These are phyloP conservation scores for Dromaius novaehollandiae DNA, from an alignment of 2,113 vertebrate species.

Conservation along the genomic window DNA sequence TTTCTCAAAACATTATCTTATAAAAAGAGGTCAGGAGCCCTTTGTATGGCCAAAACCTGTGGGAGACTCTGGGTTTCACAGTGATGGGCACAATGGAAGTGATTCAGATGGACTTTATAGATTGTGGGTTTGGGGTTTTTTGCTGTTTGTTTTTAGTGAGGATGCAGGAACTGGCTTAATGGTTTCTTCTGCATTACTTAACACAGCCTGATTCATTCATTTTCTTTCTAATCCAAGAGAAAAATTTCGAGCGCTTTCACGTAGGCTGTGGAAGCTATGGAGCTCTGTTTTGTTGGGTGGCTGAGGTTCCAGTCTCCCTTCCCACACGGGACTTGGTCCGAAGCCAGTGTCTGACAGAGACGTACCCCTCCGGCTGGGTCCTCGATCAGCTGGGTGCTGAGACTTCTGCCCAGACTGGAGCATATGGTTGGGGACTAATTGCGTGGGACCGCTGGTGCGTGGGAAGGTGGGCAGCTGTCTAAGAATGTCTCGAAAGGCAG, in stretches of 20 bases:
- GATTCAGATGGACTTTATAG: not conserved
- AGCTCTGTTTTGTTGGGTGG: fast-evolving
- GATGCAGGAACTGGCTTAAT: fast-evolving
- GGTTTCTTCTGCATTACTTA: not conserved
- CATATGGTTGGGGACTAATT: no score
- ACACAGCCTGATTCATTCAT: not conserved
- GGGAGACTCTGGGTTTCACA: not conserved
- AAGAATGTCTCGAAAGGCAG: not conserved
- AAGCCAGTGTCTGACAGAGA: not conserved
- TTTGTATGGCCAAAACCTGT: no score
- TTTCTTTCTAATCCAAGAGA: not conserved
- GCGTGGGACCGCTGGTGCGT: not conserved
- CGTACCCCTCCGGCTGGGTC: not conserved
- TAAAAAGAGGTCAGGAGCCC: not conserved
- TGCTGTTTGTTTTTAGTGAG: not conserved
- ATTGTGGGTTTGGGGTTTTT: not conserved
- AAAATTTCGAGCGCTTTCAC: not conserved
- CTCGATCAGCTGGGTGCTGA: not conserved
- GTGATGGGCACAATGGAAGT: fast-evolving
- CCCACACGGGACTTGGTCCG: not conserved
- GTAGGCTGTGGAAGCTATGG: no score
- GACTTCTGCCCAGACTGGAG: not conserved
- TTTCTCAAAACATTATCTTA: not conserved
- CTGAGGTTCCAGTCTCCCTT: not conserved
- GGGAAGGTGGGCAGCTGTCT: not conserved